Base-by-base conservation (phyloP, 37 sponge, comb jelly and placozoan species). In the Oopsacas minuta region DNA sequence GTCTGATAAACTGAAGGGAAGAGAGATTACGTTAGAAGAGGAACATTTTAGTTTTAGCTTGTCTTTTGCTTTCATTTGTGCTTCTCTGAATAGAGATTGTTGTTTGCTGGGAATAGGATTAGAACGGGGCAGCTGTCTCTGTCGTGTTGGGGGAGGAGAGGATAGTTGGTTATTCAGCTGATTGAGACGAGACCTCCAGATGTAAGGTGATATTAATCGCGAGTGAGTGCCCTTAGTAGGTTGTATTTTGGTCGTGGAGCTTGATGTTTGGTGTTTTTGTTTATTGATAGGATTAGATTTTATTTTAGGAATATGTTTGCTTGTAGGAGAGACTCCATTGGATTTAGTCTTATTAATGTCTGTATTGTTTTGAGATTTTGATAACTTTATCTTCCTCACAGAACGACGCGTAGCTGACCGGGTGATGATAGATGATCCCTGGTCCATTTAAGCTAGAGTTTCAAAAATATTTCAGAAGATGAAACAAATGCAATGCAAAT, bases 51-150 rank as follows among this genome's bases (percentile, higher is more conserved):
- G 75, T 34, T 61, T 61, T 25, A 90, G 85, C 37, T 84, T 69
- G 52, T 88, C 87, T 81, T 42, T 86, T 36, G 87, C 88, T 22
- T 34, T 49, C 28, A 5, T n/a, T 52, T 89, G 90, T 0, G 94
- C 91, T 38, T 93, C 94, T 52, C 84, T 86, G 87, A 93, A 93
- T 39, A 89, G 86, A 23, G 22, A 38, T 37, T 91, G 85, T 69
- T 93, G 91, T 20, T 35, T 32, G 25, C 86, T 69, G 8, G 94
- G 88, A 32, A 89, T 86, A 25, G 85, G 88, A 0, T 85, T 88
- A 34, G 75, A 5, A 3, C 32, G 30, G 75, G 22, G 75, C 20
- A n/a, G 28, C 12, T 12, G 51, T 25, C 75, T 3, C 20, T n/a
- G 20, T 12, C 75, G 20, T 5, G 20, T 12, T 3, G 75, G 28